These are phyloP conservation scores for Resseliella maxima DNA, from an alignment of 2,888 invertebrate genomes.

Conservation along the genomic window DNA sequence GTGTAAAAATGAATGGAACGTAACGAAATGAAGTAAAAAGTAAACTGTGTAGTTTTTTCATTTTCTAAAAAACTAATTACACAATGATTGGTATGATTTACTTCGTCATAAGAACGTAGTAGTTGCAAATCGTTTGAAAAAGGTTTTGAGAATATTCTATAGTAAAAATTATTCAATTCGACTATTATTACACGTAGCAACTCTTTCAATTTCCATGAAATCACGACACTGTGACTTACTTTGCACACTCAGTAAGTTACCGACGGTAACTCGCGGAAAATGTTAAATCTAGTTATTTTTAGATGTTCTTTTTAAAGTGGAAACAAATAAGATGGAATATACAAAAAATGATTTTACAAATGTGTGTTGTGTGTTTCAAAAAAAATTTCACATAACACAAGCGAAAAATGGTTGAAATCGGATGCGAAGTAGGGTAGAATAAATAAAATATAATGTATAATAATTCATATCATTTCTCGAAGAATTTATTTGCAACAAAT, in stretches of 20 bases:
- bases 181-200: neutral
- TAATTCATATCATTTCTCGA: too few relatives aligned
- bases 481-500: too few relatives aligned
- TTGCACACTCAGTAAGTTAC: neutral
- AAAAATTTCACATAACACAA: too few relatives aligned
- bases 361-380: too few relatives aligned
- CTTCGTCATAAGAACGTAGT: neutral
- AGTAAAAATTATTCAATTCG: neutral
- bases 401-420: too few relatives aligned
- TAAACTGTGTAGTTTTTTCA: neutral
- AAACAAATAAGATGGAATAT: too few relatives aligned
- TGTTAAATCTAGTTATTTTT: neutral
- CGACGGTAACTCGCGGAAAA: neutral
- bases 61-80: neutral
- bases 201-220: neutral
- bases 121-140: neutral
- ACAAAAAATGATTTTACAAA: neutral
- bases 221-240: neutral
- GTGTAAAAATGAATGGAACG: neutral
- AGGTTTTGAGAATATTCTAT: neutral
- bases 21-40: neutral
- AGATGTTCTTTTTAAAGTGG: too few relatives aligned
- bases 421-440: too few relatives aligned
- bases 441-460: too few relatives aligned
- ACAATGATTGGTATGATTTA: slow-evolving; percentile 19